Evolutionary conservation across 2,797 vertebrate genomes (phyloP).

Genomic region (Calcarius lapponicus): DNA sequence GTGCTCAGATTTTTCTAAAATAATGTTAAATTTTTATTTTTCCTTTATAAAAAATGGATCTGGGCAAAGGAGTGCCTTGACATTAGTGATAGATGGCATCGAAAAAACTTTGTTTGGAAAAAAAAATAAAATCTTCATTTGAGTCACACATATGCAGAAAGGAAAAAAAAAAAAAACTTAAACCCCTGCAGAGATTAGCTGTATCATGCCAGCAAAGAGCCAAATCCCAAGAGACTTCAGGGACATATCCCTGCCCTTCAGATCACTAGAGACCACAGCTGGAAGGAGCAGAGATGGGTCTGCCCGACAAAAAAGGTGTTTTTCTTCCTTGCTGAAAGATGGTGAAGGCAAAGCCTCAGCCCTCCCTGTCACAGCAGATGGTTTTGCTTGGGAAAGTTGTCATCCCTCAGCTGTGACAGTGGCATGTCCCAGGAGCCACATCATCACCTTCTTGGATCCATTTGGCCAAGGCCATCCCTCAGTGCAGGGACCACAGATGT

Average conservation of each 20-base stretch:
- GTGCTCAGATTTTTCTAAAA: not conserved
- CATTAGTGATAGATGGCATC: slow-evolving; percentile 66
- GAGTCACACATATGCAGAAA: not conserved
- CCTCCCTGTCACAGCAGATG: not conserved
- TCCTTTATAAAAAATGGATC: not conserved
- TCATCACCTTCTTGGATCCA: not conserved
- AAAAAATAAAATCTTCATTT: slow-evolving; percentile 14
- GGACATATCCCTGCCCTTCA: not conserved
- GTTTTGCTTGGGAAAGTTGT: not conserved
- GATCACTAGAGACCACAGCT: not conserved
- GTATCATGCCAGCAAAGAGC: not conserved
- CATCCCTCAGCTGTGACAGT: not conserved
- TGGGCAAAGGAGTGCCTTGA: slow-evolving; percentile 39
- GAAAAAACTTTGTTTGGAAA: slow-evolving; percentile 12
- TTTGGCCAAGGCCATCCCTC: not conserved
- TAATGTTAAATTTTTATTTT: not conserved
- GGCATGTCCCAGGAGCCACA: not conserved
- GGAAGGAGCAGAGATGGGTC: not conserved
- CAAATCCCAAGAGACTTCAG: rapidly evolving
- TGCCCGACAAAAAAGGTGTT: not conserved
- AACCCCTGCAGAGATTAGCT: not conserved
- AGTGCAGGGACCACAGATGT: not conserved
- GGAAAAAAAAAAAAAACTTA: slow-evolving; percentile 4
- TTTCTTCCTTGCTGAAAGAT: not conserved
- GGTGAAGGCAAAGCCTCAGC: not conserved